A percentile compares a stretch with the other conserved stretches of the same genome.
phyloP scores from a whole-genome alignment of 1,140 invertebrate species.

The Aricia agestis region DNA sequence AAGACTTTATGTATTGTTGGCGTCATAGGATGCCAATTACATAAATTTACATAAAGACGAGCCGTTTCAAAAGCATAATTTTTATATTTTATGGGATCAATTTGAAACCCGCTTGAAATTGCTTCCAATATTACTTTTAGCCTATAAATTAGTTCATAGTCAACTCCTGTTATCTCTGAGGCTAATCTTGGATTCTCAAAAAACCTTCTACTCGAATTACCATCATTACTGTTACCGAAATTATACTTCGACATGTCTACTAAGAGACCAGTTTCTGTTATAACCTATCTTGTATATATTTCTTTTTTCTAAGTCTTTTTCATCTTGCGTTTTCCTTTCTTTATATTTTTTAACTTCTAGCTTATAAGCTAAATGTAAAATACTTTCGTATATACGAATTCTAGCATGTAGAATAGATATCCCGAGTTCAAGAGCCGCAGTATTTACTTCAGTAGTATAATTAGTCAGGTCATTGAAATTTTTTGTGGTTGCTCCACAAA shows the following conservation, averaged over 20 bases:
- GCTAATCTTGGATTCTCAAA: conserved; percentile 37
- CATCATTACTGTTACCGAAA: conserved; percentile 53
- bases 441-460: conserved; percentile 24
- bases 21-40: conserved; percentile 41
- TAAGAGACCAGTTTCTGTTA: conserved; percentile 35
- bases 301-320: conserved; percentile 31
- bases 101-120: conserved; percentile 25
- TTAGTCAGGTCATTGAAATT: conserved; percentile 47
- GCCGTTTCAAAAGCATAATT: conserved; percentile 31
- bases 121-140: conserved; percentile 26
- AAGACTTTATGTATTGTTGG: conserved; percentile 52
- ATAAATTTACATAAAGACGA: conserved; percentile 34
- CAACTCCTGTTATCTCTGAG: conserved; percentile 41
- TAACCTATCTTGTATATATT: conserved; percentile 46
- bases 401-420: conserved; percentile 52
- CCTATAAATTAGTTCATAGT: conserved; percentile 24
- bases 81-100: background rate
- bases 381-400: conserved; percentile 55
- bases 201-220: conserved; percentile 51
- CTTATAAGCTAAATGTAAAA: conserved; percentile 53
- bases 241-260: conserved; percentile 50
- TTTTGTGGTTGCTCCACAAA: conserved; percentile 45
- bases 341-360: conserved; percentile 35
- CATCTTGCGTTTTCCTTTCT: conserved; percentile 23
- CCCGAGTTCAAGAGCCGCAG: conserved; percentile 37